Base-by-base conservation (phyloP, 2,888 invertebrate genomes). In the Drosophila lacicola region DNA sequence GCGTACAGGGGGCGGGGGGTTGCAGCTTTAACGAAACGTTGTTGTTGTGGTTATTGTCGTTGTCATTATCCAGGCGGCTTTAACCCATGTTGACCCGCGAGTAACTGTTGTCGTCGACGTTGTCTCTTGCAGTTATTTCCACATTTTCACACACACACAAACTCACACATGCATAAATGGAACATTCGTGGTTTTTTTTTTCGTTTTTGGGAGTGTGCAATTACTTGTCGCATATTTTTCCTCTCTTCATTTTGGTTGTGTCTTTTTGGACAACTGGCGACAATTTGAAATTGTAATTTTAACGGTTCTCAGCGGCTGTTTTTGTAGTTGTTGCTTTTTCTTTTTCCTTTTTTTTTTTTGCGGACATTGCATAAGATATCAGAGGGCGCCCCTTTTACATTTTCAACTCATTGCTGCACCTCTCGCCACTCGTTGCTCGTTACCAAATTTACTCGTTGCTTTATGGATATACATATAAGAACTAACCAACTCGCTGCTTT, bases 41-140 rank as follows among this genome's bases (percentile, higher is more conserved):
- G 45, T 63, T 41, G 78, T 62, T 50, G 66, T 64, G 49, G 42
- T 25, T 60, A 58, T 74, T 70, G 65, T 60, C 39, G 60, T 80
- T 70, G 84, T 74, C 67, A 78, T 67, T 82, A 78, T 71, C 72
- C 74, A 78, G 72, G 68, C 75, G 66, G 73, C 79, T 81, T 82
- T 78, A 82, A 82, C 82, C 88, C 76, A 71, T 64, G 82, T 62
- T 87, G 85, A 87, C 85, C 87, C 45, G 47, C 42, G 55, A 73
- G 36, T 73, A 76, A 78, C 78, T 73, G 78, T 76, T 71, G 65
- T 61, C 42, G 54, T 72, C 36, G 42, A 44, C 47, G 50, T 53
- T 46, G 67, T 56, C 58, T 55, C 34, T 71, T 68, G 63, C 74
- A 77, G 78, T 44, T 76, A 65, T 71, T 71, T 71, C 57, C 54